Conservation (phyloP, 30 jellyfish, hydroid and myxozoan genomes). For the Rhopilema esculentum region DNA sequence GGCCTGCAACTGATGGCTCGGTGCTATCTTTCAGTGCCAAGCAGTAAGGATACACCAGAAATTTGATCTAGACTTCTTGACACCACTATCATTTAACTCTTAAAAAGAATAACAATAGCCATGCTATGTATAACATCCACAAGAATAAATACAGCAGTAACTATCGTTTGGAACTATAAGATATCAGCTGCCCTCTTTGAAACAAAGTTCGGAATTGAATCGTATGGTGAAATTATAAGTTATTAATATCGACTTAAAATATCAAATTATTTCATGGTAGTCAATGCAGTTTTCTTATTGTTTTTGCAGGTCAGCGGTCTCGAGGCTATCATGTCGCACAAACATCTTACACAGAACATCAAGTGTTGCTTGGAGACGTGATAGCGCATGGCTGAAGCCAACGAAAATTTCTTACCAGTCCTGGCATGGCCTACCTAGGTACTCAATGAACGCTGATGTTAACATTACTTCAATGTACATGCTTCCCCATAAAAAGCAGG, state of each 20-base stretch:
- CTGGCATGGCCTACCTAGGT: slow-evolving; percentile 63
- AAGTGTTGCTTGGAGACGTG: slow-evolving; percentile 80
- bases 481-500: slow-evolving; percentile 59
- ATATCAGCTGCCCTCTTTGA: too few relatives aligned
- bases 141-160: too few relatives aligned
- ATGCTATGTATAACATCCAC: too few relatives aligned
- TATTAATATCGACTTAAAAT: too few relatives aligned
- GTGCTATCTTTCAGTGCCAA: not conserved
- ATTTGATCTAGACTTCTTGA: not conserved
- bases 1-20: slow-evolving; percentile 4
- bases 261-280: too few relatives aligned
- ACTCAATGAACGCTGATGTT: not conserved
- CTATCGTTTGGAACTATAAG: too few relatives aligned
- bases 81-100: too few relatives aligned
- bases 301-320: not conserved
- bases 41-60: not conserved
- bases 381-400: slow-evolving; percentile 71
- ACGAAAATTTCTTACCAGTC: slow-evolving; percentile 31
- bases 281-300: not conserved
- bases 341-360: slow-evolving; percentile 71
- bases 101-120: too few relatives aligned
- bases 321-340: not conserved
- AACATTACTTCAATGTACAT: slow-evolving; percentile 38
- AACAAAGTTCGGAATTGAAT: too few relatives aligned
- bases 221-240: too few relatives aligned